Evolutionary conservation across 53 echinoderm and acorn worm genomes (phyloP), one percentile per base, ranked within the genome.

Genomic region (Luidia sarsii): DNA sequence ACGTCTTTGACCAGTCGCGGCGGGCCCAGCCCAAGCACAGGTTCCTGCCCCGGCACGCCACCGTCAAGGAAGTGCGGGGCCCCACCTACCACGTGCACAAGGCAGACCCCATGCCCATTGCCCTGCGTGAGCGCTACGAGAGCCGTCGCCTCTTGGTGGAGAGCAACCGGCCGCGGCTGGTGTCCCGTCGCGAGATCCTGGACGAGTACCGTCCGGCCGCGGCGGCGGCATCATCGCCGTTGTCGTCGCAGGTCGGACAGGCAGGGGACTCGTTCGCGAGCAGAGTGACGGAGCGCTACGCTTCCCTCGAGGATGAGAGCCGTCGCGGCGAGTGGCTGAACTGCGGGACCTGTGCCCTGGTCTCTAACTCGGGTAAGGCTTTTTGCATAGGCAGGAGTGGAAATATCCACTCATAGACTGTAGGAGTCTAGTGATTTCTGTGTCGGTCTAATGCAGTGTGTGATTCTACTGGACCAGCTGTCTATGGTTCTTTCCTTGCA

Each of bases 331-430:
- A 45, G 48, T 41, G 59, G 29, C 59, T 80, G 21, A 50, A 19
- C 25, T 88, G 88, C 64, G 30, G 49, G 1, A 83, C 73, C 0
- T 88, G 88, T 48, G 53, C 88, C 2, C 57, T 88, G 4, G 88
- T 88, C 33, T 88, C 88, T 19, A 88, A 88, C 65, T 88, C 88
- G 74, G 88, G 88, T 88, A 46, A 61, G 75, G 4, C 8, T n/a
- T 10, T 28, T 79, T 3, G 41, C 22, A 29, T 65, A 45, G 24
- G 53, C n/a, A n/a, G n/a, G n/a, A n/a, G n/a, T n/a, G n/a, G n/a
- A n/a, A n/a, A n/a, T n/a, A n/a, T n/a, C n/a, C n/a, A n/a, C n/a
- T n/a, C n/a, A n/a, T n/a, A n/a, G n/a, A n/a, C n/a, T n/a, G n/a
- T n/a, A n/a, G n/a, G n/a, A n/a, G n/a, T n/a, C n/a, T n/a, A n/a